Base-by-base conservation (phyloP, 2,888 invertebrate genomes). In the Cephalotes varians region DNA sequence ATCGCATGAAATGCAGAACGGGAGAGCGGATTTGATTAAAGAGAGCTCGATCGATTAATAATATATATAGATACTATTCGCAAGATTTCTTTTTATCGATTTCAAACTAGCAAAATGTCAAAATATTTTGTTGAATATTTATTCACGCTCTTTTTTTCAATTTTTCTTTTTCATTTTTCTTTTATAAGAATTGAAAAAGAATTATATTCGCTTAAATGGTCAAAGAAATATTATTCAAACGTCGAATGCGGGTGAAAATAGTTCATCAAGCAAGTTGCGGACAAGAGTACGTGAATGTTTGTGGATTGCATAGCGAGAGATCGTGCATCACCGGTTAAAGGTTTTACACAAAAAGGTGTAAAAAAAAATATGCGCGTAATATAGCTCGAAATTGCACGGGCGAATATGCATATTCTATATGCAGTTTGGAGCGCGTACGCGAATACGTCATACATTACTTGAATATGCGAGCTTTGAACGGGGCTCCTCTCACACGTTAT, bases 401-500 rank as follows among this genome's bases (percentile, higher is more conserved):
- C 44, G 71, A 79, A 79, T 71, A 71, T 77, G 71, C 77, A 79
- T 79, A 79, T 79, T 79, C 77, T 79, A 79, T 79, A 71, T 71
- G 71, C 56, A 71, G 71, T 79, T 79, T 71, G 71, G 34, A 56
- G 71, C 71, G 77, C 54, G 21, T 77, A 77, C 65, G 76, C 54
- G 71, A 77, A 77, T 71, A 79, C 77, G 77, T 79, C 77, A 79
- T 79, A 77, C 77, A 77, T 77, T 77, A 79, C 71, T 79, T 79
- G 71, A 79, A 79, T 79, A 69, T 79, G 77, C 77, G 71, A 71
- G 77, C 77, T 79, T 79, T 79, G 71, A 79, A 79, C 77, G 34
- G 56, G 56, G 77, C 44, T 56, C 25, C 56, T 71, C 77, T 79
- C 77, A 71, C 77, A 79, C 56, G 71, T 79, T 79, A 79, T 79